Evolutionary conservation across 2,797 vertebrate genomes (phyloP), one percentile per base, ranked within the genome.

Genomic region (Schizopygopsis malacanthus): DNA sequence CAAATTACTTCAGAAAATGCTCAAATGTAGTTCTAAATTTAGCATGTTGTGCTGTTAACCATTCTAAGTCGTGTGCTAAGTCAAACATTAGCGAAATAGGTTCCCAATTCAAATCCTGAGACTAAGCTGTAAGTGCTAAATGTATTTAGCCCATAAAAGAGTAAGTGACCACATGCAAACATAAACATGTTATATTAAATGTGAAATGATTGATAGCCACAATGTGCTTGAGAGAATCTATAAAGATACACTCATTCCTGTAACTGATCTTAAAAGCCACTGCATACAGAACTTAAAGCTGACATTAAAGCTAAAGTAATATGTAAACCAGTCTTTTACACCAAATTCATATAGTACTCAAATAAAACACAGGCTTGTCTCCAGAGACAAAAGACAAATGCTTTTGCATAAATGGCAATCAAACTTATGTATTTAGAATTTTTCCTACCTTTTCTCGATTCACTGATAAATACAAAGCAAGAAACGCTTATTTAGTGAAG

Each of bases 401-500:
- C 4, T 22, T 52, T 39, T 75, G 45, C 22, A 77, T 9, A 67
- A 67, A 77, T 69, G 25, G 3, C 10, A 43, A 56, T 43, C 16
- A 43, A 69, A 69, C 22, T n/a, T 52, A 7, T 52, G 18, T n/a
- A 61, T 59, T 70, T 8, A 70, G 5, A 20, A 41, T 39, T 20
- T 59, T n/a, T 72, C 84, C 77, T 85, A 85, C 84, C 84, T 85
- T 72, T 61, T 28, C 28, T 47, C 15, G 69, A 13, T 50, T 71
- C 50, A 28, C 25, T 59, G 50, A 56, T 33, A 72, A 72, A 81
- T 28, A 22, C 8, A 20, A 50, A 72, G 33, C 22, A 50, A 63
- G 59, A n/a, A 63, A 61, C 2, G 37, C 67, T 61, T 56, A 25
- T 61, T 52, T 25, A 18, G 47, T 43, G 72, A 69, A 25, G 33